Percentiles rank a stretch among this genome's conserved stretches.
phyloP scores from a whole-genome alignment of 2,888 invertebrate genomes.

The Corbicula japonica region DNA sequence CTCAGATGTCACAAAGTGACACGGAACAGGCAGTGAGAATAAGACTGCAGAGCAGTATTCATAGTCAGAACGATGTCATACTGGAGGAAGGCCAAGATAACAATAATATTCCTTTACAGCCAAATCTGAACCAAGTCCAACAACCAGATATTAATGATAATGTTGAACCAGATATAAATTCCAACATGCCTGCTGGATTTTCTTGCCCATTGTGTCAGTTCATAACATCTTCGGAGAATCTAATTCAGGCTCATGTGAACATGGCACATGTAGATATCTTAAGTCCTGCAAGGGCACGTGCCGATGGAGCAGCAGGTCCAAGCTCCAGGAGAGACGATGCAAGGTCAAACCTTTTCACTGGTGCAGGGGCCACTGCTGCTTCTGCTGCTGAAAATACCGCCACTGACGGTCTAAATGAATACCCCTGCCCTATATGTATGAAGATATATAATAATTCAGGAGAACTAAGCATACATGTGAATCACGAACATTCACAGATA shows the following conservation, averaged over 20 bases:
- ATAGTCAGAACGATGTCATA: slow-evolving; percentile 53
- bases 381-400: neutral
- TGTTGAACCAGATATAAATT: slow-evolving; percentile 73
- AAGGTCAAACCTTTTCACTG: neutral
- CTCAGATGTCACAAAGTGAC: slow-evolving; percentile 20
- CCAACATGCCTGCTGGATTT: slow-evolving; percentile 73
- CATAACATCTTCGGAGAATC: slow-evolving; percentile 91
- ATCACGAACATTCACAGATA: slow-evolving; percentile 94
- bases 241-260: slow-evolving; percentile 93
- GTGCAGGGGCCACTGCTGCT: too few relatives aligned
- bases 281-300: slow-evolving; percentile 66
- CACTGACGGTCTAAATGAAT: slow-evolving; percentile 83
- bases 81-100: slow-evolving; percentile 64
- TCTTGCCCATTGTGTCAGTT: slow-evolving; percentile 93
- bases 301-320: slow-evolving; percentile 1
- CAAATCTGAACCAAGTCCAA: slow-evolving; percentile 56
- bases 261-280: slow-evolving; percentile 90
- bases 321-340: neutral
- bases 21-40: slow-evolving; percentile 11
- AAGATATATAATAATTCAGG: slow-evolving; percentile 89
- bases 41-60: slow-evolving; percentile 34
- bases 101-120: slow-evolving; percentile 60
- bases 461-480: slow-evolving; percentile 94
- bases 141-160: slow-evolving; percentile 74
- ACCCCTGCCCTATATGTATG: slow-evolving; percentile 93